phyloP scores from a whole-genome alignment of 2,113 vertebrate species.

The Centropristis striata region DNA sequence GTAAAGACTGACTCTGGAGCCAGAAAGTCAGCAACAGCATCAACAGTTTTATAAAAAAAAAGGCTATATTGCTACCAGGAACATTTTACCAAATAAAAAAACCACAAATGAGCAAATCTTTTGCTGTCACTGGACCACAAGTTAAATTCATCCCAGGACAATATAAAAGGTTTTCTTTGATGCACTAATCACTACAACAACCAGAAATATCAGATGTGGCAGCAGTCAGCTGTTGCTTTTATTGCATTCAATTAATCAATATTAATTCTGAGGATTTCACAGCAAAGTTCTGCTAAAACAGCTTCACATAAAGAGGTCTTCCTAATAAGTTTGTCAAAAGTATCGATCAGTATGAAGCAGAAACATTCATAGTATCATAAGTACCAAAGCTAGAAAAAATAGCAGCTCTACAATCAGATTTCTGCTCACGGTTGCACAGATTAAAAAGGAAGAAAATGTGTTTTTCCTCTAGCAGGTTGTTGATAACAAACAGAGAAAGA shows the following conservation, averaged over 20 bases:
- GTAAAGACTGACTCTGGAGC: no score
- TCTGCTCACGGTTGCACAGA: no score
- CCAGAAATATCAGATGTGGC: conserved; percentile 15
- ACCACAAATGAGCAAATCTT: background rate
- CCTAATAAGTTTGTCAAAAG: no score
- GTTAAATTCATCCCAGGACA: background rate
- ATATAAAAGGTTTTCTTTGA: no score
- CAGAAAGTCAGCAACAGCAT: background rate
- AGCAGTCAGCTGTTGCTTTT: conserved; percentile 17
- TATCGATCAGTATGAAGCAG: no score
- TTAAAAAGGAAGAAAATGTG: no score
- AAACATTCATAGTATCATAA: no score
- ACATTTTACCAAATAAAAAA: background rate
- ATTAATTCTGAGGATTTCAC: conserved; percentile 7
- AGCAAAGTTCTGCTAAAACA: background rate
- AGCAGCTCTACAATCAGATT: no score
- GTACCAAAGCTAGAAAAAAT: no score
- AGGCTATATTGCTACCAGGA: background rate
- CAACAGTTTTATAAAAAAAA: background rate
- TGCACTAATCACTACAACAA: background rate
- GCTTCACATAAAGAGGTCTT: background rate
- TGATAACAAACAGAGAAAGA: no score
- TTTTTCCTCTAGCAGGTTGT: no score
- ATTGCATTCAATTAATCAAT: conserved; percentile 2
- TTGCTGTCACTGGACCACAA: no score